A percentile compares a stretch with the other conserved stretches of the same genome.
phyloP scores from a whole-genome alignment of 2,888 invertebrate species.

The Metopia argyrocephala region DNA sequence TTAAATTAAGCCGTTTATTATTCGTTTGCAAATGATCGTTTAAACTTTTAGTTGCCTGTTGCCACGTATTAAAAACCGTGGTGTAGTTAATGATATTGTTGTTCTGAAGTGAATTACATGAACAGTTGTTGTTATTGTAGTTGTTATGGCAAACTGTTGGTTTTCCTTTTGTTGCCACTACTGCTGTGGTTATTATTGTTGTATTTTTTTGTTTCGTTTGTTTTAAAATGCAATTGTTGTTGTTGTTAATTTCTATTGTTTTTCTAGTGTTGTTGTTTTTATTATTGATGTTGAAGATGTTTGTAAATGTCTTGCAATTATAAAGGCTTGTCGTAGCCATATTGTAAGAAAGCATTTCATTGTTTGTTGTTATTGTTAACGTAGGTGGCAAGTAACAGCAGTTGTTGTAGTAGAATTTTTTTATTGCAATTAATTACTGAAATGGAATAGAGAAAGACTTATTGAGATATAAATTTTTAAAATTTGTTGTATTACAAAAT shows the following conservation, averaged over 20 bases:
- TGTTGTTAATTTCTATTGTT: slow-evolving; percentile 27
- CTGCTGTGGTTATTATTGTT: slow-evolving; percentile 54
- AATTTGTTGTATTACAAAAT: background rate
- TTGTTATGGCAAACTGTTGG: slow-evolving; percentile 31
- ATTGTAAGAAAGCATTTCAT: slow-evolving; percentile 77
- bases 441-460: slow-evolving; percentile 20
- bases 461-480: background rate
- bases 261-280: slow-evolving; percentile 50
- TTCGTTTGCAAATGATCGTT: slow-evolving; percentile 55
- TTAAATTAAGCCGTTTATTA: slow-evolving; percentile 54
- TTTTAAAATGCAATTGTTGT: slow-evolving; percentile 8
- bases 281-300: slow-evolving; percentile 43
- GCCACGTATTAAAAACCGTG: slow-evolving; percentile 14
- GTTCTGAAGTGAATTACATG: slow-evolving; percentile 26
- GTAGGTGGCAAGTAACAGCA: slow-evolving; percentile 25
- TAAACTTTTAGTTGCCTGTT: slow-evolving; percentile 67
- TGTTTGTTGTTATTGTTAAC: slow-evolving; percentile 70
- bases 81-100: background rate
- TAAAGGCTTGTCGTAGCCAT: slow-evolving; percentile 72
- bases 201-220: slow-evolving; percentile 9
- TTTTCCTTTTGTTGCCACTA: slow-evolving; percentile 44
- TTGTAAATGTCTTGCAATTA: slow-evolving; percentile 50
- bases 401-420: slow-evolving; percentile 12
- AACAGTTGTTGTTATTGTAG: slow-evolving; percentile 28
- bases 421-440: slow-evolving; percentile 10